Base-by-base conservation (phyloP, 2,888 invertebrate species). In the Andrena chrysosceles region DNA sequence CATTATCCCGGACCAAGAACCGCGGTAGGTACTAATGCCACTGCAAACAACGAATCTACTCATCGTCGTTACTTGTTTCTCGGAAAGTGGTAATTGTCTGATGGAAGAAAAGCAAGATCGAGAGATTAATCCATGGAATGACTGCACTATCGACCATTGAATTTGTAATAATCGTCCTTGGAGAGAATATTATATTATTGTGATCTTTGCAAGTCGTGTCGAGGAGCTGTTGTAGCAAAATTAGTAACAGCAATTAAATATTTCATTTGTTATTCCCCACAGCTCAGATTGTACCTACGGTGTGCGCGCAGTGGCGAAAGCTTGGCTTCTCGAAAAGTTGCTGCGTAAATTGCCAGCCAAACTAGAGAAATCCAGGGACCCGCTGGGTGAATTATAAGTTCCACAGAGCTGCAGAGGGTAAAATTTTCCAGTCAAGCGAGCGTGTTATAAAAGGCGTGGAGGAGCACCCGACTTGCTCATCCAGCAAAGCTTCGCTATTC, bases 401-500 rank as follows among this genome's bases (percentile, higher is more conserved):
- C n/a, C 16, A 16, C 64, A 48, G 48, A 56, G 42, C 48, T 63
- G 49, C 35, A 20, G 42, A 66, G 52, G 59, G 54, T 59, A 8
- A 54, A 77, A 84, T 84, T 78, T 84, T 82, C 69, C 73, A 69
- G 75, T 66, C 33, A 68, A 72, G 54, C 70, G 71, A 75, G 70
- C 71, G 23, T 33, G 67, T 67, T 67, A 70, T 60, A 69, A 74
- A 66, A 72, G 60, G 63, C 63, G 7, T 23, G 8, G 54, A 35
- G 31, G 59, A 69, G 31, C 13, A 31, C 33, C 64, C 42, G 49
- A 10, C 33, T 77, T 54, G 48, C 64, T 75, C 70, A 71, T 69
- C 72, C 72, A 62, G 26, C 56, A 68, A 74, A 77, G 73, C 83
- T 42, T 59, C 23, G 33, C 79, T 76, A 67, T 83, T 80, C 69